A percentile compares a stretch with the other conserved stretches of the same genome.
Conservation (phyloP, 1,140 invertebrate genomes). For the Adoxophyes honmai region DNA sequence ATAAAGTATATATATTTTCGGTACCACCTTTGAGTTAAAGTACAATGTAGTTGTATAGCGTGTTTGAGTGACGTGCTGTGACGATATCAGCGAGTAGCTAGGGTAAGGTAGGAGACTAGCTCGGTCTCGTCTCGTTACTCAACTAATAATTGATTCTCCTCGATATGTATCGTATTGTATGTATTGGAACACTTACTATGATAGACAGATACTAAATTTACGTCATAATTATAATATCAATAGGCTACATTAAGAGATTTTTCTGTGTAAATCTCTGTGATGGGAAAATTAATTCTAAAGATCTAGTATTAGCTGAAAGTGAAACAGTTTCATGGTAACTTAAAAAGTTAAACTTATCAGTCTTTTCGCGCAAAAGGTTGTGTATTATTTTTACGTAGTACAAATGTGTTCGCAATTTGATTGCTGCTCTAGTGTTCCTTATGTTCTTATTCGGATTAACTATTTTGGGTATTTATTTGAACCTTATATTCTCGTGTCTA, state of each 20-base stretch:
- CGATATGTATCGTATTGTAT: constrained; percentile 33
- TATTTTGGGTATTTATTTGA: constrained; percentile 68
- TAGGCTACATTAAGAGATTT: constrained; percentile 63
- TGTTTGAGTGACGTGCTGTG: constrained; percentile 66
- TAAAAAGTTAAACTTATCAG: constrained; percentile 74
- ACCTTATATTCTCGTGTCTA: constrained; percentile 58
- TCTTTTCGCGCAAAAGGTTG: constrained; percentile 76
- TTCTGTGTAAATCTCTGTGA: constrained; percentile 73
- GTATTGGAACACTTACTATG: constrained; percentile 61
- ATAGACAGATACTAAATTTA: constrained; percentile 65
- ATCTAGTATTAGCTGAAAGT: constrained; percentile 70
- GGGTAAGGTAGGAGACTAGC: constrained; percentile 64
- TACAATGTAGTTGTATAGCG: constrained; percentile 70
- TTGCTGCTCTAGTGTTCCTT: constrained; percentile 76
- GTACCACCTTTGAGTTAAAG: constrained; percentile 76
- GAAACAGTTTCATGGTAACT: constrained; percentile 62
- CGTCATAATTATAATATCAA: constrained; percentile 62
- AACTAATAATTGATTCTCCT: constrained; percentile 52
- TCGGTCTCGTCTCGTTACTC: constrained; percentile 69
- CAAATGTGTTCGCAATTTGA: constrained; percentile 77
- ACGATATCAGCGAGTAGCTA: constrained; percentile 60
- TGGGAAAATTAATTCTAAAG: constrained; percentile 72
- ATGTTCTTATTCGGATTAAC: constrained; percentile 62
- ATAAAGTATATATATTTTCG: constrained; percentile 71
- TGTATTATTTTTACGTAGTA: constrained; percentile 77